These are phyloP conservation scores for Drosophila takahashii DNA, from an alignment of 1,140 invertebrate genomes.

Conservation along the genomic window DNA sequence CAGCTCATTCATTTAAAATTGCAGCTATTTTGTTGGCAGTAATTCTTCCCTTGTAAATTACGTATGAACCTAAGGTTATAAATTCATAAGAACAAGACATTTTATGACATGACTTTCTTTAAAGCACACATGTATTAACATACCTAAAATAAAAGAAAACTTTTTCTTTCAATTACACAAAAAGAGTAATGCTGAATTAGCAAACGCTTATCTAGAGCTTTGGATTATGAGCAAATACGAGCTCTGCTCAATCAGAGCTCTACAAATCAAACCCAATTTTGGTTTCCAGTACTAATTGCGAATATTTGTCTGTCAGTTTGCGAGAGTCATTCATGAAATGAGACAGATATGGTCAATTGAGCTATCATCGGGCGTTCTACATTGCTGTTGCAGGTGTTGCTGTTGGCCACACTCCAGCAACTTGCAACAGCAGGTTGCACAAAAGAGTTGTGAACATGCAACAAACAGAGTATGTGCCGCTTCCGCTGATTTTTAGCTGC, in stretches of 20 bases:
- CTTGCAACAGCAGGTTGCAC: slow-evolving; percentile 62
- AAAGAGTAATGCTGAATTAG: too few relatives aligned
- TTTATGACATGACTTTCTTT: too few relatives aligned
- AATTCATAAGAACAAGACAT: too few relatives aligned
- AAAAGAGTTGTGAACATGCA: slow-evolving; percentile 29
- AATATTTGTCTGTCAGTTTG: neutral
- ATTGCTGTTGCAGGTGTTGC: slow-evolving; percentile 7
- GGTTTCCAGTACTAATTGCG: neutral
- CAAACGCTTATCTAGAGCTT: neutral
- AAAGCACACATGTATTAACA: too few relatives aligned
- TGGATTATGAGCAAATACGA: neutral
- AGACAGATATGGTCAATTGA: slow-evolving; percentile 10
- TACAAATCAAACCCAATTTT: neutral
- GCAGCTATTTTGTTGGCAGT: neutral
- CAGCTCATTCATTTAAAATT: too few relatives aligned
- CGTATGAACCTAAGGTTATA: too few relatives aligned
- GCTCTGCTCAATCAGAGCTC: neutral
- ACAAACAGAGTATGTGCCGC: slow-evolving; percentile 17
- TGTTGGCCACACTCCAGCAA: slow-evolving; percentile 62
- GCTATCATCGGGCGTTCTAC: slow-evolving; percentile 1
- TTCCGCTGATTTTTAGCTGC: slow-evolving; percentile 33
- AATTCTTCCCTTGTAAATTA: too few relatives aligned
- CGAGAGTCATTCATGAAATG: neutral
- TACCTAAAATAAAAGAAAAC: too few relatives aligned
- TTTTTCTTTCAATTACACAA: too few relatives aligned